Evolutionary conservation across 53 echinoderm and acorn worm genomes (phyloP), one percentile per base, ranked within the genome.

Genomic region (Zoroaster sp.): DNA sequence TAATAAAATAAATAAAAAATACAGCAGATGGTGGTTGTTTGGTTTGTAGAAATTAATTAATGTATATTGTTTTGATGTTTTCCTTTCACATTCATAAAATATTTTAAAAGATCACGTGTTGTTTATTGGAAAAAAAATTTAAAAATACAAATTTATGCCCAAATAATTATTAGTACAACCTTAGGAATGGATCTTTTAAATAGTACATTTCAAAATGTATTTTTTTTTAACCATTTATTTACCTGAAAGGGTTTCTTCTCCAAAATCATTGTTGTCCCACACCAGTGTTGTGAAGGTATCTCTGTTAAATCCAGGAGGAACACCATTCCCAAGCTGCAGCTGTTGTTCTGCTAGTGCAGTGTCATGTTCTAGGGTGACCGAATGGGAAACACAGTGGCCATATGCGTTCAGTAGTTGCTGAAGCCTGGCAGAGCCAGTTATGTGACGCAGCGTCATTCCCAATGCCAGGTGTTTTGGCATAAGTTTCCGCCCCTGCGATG

Each of bases 251-350:
- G 89, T 92, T 82, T 88, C 75, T 74, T 87, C 92, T 46, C 87
- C 88, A 69, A 89, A 90, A 77, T 89, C 82, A 43, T 90, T 92
- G 67, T 94, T 94, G 71, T 94, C 94, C 94, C 94, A 94, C 49
- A 91, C 91, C 44, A 91, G 49, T 35, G 94, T 94, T 17, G 87
- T 87, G 17, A 87, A 87, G 9, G 11, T 74, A 10, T 20, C 35
- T 36, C 65, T 42, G 66, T 82, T 40, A 37, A 80, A 40, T 17
- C 90, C 88, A 68, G 39, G 44, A 38, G 90, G 92, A 74, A 92
- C 75, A 42, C 87, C 41, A 21, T 73, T 69, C 5, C 88, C 88
- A 21, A 37, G 32, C 45, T 86, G 34, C 18, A 95, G 75, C 54
- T 93, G 86, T 44, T 74, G 38, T 38, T 71, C 35, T 31, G 95